These are phyloP conservation scores for Rhyacophila evoluta DNA, from an alignment of 2,888 invertebrate genomes.

Conservation along the genomic window DNA sequence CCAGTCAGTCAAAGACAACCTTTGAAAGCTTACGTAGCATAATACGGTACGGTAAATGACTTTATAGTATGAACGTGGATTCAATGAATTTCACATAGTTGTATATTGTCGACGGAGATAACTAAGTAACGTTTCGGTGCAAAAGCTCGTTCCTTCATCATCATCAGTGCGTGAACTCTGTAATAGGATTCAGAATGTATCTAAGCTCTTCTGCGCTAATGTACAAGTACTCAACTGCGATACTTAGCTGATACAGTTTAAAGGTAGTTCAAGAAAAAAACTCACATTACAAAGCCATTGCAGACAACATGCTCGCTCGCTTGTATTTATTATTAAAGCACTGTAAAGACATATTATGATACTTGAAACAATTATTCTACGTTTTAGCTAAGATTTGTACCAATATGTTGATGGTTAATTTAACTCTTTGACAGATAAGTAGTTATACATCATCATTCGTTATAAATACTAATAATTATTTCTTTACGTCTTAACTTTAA, in stretches of 20 bases:
- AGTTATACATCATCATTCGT: too few relatives aligned
- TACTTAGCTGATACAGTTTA: not conserved
- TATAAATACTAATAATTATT: too few relatives aligned
- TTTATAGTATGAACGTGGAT: slow-evolving; percentile 5
- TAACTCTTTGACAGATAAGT: too few relatives aligned
- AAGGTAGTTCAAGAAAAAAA: not conserved
- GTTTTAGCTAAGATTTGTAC: too few relatives aligned
- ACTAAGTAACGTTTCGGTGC: not conserved
- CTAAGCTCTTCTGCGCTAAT: not conserved
- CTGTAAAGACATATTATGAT: too few relatives aligned
- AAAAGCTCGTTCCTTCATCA: not conserved
- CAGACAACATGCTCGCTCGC: too few relatives aligned
- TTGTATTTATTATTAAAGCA: too few relatives aligned
- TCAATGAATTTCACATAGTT: not conserved
- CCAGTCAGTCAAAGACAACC: not conserved
- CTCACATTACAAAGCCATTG: too few relatives aligned
- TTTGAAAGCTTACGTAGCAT: not conserved
- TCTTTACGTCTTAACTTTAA: too few relatives aligned
- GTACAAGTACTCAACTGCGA: not conserved
- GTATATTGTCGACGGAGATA: not conserved
- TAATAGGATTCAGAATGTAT: slow-evolving; percentile 15
- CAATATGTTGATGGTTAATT: too few relatives aligned
- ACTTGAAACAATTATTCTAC: too few relatives aligned
- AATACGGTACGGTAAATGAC: not conserved
- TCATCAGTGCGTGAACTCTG: not conserved